Percentiles rank a stretch among this genome's conserved stretches.
These are phyloP conservation scores for Polypedilum pembai DNA, from an alignment of 1,140 invertebrate genomes.

Conservation along the genomic window DNA sequence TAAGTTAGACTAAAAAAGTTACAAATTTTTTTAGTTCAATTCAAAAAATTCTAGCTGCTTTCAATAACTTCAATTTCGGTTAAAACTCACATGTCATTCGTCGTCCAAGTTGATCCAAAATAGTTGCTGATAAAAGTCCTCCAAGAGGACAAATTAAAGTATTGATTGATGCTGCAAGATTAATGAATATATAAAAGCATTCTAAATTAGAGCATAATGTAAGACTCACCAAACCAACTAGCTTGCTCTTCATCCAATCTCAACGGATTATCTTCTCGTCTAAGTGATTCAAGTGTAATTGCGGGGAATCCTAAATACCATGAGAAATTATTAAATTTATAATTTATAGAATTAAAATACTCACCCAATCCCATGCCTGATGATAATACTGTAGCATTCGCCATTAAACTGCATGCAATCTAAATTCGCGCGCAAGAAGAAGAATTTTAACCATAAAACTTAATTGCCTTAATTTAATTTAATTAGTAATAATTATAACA, in stretches of 20 bases:
- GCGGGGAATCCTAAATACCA: conserved; percentile 2
- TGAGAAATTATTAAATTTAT: neutral
- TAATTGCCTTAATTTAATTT: neutral
- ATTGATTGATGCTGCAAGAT: neutral
- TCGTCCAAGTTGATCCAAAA: neutral
- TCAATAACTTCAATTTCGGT: no score
- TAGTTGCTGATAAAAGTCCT: neutral
- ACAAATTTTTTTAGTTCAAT: no score
- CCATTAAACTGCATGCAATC: conserved; percentile 16
- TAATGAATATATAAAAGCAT: neutral
- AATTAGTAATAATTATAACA: neutral
- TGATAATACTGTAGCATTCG: conserved; percentile 23
- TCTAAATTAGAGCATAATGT: neutral
- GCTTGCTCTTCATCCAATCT: neutral
- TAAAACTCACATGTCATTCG: neutral
- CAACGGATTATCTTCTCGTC: neutral
- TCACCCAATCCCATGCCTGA: neutral
- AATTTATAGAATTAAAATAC: neutral
- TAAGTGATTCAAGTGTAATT: neutral
- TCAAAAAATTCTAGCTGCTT: no score
- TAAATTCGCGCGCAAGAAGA: neutral
- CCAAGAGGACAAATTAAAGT: neutral
- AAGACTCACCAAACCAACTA: conserved; percentile 3
- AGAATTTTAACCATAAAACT: neutral
- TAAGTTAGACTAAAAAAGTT: no score